phyloP scores from a whole-genome alignment of 2,888 invertebrate species.

The Campaea margaritaria region DNA sequence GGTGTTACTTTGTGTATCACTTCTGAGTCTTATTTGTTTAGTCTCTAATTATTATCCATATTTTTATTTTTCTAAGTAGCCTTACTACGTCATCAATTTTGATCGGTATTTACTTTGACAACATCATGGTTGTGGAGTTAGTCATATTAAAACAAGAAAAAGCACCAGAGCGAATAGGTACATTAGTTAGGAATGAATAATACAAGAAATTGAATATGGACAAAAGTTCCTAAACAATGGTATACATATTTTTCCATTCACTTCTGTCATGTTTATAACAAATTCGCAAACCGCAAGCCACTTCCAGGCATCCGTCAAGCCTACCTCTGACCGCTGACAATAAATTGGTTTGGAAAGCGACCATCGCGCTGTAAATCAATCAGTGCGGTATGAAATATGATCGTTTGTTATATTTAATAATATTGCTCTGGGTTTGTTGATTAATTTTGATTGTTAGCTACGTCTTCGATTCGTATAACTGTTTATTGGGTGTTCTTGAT shows the following conservation, averaged over 20 bases:
- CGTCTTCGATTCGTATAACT: constrained; percentile 43
- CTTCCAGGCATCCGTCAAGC: constrained; percentile 49
- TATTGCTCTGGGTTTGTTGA: constrained; percentile 58
- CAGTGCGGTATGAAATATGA: constrained; percentile 72
- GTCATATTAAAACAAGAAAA: too few relatives aligned
- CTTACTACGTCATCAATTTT: too few relatives aligned
- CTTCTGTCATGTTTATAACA: background rate
- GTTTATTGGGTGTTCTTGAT: constrained; percentile 40
- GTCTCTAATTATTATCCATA: too few relatives aligned
- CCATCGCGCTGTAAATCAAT: constrained; percentile 74
- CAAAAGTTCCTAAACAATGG: background rate
- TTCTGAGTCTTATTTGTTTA: too few relatives aligned
- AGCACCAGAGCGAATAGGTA: too few relatives aligned
- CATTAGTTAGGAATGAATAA: too few relatives aligned
- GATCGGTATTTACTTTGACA: too few relatives aligned
- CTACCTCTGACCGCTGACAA: constrained; percentile 62
- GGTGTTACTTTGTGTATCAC: too few relatives aligned
- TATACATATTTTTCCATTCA: background rate
- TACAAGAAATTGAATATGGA: too few relatives aligned
- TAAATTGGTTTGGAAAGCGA: constrained; percentile 76
- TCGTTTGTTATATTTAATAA: constrained; percentile 67
- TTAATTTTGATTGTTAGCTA: constrained; percentile 57
- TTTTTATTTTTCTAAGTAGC: too few relatives aligned
- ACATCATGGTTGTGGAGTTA: too few relatives aligned
- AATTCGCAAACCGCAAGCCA: constrained; percentile 31